phyloP scores from a whole-genome alignment of 2,888 invertebrate genomes.

The Drosophila kambysellisi region DNA sequence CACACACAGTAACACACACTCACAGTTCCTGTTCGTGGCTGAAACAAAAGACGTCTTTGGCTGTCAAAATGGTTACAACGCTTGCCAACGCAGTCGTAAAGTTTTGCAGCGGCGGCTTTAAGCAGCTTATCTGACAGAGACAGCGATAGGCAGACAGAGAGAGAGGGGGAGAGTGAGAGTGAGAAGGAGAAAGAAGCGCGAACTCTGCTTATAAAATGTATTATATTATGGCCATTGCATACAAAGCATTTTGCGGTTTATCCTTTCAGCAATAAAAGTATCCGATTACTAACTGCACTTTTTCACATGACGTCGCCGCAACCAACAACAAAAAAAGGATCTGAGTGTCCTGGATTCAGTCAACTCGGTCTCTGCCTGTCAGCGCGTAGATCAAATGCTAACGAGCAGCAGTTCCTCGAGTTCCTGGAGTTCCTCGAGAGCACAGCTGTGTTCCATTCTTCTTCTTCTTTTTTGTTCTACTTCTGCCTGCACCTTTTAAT shows the following conservation, averaged over 20 bases:
- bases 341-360: neutral
- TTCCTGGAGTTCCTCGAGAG: neutral
- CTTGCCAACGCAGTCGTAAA: slow-evolving; percentile 59
- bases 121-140: slow-evolving; percentile 64
- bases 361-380: slow-evolving; percentile 41
- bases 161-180: neutral
- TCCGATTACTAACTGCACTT: slow-evolving; percentile 84
- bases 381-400: slow-evolving; percentile 71
- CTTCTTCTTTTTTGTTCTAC: slow-evolving; percentile 13
- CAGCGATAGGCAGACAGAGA: neutral
- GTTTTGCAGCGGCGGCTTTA: slow-evolving; percentile 66
- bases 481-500: slow-evolving; percentile 55
- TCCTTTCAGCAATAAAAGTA: slow-evolving; percentile 84
- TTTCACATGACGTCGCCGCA: slow-evolving; percentile 49
- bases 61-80: slow-evolving; percentile 58
- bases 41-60: slow-evolving; percentile 57
- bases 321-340: slow-evolving; percentile 1
- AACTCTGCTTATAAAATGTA: slow-evolving; percentile 66
- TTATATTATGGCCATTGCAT: slow-evolving; percentile 60
- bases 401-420: slow-evolving; percentile 35
- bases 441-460: slow-evolving; percentile 61
- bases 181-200: neutral
- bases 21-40: slow-evolving; percentile 15
- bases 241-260: slow-evolving; percentile 81
- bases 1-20: slow-evolving; percentile 15